Conservation (phyloP, 2,113 vertebrate genomes). For the Catagonus wagneri region DNA sequence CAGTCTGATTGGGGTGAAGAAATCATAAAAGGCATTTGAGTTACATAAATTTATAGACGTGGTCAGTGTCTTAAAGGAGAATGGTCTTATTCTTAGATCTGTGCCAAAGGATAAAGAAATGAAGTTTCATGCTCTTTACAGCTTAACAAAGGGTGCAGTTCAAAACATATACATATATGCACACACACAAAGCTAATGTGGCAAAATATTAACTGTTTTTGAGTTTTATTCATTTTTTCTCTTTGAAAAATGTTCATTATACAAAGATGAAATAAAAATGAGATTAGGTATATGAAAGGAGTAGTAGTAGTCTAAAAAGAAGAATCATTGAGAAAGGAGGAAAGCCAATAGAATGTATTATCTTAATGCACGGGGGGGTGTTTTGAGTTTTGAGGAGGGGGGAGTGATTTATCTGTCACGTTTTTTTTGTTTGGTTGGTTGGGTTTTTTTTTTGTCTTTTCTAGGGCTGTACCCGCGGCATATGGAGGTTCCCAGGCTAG, state of each 20-base stretch:
- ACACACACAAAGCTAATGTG: background rate
- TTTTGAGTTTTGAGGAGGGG: background rate
- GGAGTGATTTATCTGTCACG: background rate
- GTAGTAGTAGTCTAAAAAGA: background rate
- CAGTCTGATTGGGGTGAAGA: background rate
- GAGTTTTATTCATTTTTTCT: conserved; percentile 22
- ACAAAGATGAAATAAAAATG: background rate
- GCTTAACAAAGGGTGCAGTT: background rate
- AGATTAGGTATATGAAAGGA: conserved; percentile 34
- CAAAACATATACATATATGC: background rate
- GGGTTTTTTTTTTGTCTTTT: no score
- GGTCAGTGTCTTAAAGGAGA: background rate
- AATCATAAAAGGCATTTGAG: background rate
- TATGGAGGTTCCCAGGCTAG: no score
- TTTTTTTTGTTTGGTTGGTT: no score
- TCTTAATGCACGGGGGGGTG: background rate
- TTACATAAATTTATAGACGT: background rate
- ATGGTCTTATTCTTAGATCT: conserved; percentile 2
- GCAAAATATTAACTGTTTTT: conserved; percentile 24
- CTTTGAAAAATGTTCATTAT: conserved; percentile 18
- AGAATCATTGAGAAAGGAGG: background rate
- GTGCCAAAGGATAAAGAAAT: background rate
- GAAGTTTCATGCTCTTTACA: background rate
- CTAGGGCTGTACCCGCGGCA: no score
- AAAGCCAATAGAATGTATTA: background rate